A percentile compares a stretch with the other conserved stretches of the same genome.
These are phyloP conservation scores for Zaprionus bogoriensis DNA, from an alignment of 2,888 invertebrate species.

Conservation along the genomic window DNA sequence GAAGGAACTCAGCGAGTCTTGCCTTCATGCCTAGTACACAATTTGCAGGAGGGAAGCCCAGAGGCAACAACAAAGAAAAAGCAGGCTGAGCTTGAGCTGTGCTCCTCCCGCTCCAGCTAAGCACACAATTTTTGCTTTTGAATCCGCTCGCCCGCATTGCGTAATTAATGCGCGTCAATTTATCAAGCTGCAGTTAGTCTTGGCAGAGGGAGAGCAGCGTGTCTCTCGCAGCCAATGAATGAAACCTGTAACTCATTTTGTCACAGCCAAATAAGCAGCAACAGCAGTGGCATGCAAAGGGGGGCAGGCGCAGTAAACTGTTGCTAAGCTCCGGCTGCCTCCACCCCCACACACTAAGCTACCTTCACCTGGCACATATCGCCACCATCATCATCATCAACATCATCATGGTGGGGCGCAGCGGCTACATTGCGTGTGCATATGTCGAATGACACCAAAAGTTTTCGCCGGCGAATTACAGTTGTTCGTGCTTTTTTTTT, in stretches of 20 bases:
- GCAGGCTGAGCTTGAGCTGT: not conserved
- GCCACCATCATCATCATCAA: constrained; percentile 8
- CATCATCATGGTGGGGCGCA: too few relatives aligned
- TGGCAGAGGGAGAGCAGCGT: constrained; percentile 1
- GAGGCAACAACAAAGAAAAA: too few relatives aligned
- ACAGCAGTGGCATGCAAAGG: not conserved
- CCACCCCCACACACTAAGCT: not conserved
- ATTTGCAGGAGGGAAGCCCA: too few relatives aligned
- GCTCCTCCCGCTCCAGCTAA: not conserved
- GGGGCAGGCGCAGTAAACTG: constrained; percentile 49
- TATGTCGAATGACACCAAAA: constrained; percentile 48
- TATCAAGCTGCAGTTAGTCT: constrained; percentile 72
- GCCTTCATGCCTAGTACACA: too few relatives aligned
- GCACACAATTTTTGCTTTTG: constrained; percentile 2
- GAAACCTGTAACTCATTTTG: constrained; percentile 75
- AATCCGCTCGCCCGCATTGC: constrained; percentile 40
- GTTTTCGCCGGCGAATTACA: not conserved
- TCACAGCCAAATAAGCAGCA: constrained; percentile 53
- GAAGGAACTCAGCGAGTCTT: too few relatives aligned
- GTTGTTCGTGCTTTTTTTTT: constrained; percentile 7
- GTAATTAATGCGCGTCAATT: constrained; percentile 77
- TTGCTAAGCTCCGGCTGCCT: constrained; percentile 58
- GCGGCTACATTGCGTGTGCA: constrained; percentile 38
- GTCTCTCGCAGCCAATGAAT: constrained; percentile 56
- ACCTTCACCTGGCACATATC: constrained; percentile 19